Percentiles rank a stretch among this genome's conserved stretches.
phyloP scores from a whole-genome alignment of 2,797 vertebrate genomes.

The Malacoctenus gilli region DNA sequence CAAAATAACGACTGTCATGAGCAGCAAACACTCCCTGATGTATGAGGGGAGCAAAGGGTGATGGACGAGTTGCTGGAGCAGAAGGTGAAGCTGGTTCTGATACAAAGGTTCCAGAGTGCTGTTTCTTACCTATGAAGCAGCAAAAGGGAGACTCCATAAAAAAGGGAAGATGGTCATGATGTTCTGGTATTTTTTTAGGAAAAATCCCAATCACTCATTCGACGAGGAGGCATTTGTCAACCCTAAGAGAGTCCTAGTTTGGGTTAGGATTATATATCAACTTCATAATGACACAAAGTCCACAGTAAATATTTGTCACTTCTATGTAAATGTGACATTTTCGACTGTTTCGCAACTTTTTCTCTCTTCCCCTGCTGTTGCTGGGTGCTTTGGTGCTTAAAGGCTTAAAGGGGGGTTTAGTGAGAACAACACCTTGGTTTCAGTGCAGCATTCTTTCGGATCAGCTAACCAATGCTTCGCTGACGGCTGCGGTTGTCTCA shows the following conservation, averaged over 20 bases:
- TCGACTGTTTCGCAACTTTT: slow-evolving; percentile 5
- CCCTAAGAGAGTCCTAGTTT: background rate
- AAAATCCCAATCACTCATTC: too few species aligned
- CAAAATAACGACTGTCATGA: too few species aligned
- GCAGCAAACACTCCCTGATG: too few species aligned
- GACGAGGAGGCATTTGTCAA: too few species aligned
- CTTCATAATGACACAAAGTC: background rate
- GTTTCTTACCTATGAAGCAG: too few species aligned
- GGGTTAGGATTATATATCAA: background rate
- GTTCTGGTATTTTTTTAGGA: too few species aligned
- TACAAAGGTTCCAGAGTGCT: too few species aligned
- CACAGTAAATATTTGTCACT: slow-evolving; percentile 2
- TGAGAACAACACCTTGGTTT: slow-evolving; percentile 50
- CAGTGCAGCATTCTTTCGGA: slow-evolving; percentile 31
- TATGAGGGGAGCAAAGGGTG: too few species aligned
- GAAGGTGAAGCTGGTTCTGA: too few species aligned
- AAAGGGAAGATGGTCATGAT: too few species aligned
- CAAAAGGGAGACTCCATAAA: too few species aligned
- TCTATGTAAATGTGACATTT: slow-evolving; percentile 15
- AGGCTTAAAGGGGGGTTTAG: slow-evolving; percentile 46
- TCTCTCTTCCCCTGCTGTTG: slow-evolving; percentile 26
- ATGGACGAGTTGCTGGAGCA: too few species aligned
- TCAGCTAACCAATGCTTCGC: slow-evolving; percentile 36
- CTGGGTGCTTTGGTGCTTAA: slow-evolving; percentile 36
- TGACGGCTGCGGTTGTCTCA: slow-evolving; percentile 30